Evolutionary conservation across 2,113 vertebrate genomes (phyloP), one percentile per base, ranked within the genome.

Genomic region (Isurus oxyrinchus): DNA sequence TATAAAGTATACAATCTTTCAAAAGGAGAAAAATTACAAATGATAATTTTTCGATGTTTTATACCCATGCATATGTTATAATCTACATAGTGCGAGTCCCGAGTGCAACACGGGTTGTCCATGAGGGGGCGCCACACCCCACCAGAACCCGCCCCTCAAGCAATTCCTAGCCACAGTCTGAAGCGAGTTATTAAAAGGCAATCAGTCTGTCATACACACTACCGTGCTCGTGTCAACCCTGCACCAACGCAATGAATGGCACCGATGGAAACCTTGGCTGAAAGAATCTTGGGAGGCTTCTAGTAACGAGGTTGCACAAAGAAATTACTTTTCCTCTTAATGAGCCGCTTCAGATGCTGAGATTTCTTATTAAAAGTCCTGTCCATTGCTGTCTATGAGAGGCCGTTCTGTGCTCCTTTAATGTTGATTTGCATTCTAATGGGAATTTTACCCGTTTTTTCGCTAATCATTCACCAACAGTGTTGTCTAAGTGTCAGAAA

Each of bases 401-500:
- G 40, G 66, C 44, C 6, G 94, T 67, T 55, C 31, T 95, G 94
- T 35, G 66, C 66, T 72, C 44, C 55, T 95, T 95, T 72, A 95
- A 95, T 53, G 40, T 72, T 95, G 66, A 95, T 95, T 95, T 95
- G 94, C 94, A 95, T 53, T 72, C 94, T 95, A 95, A 95, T 95
- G 44, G 94, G 94, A 40, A 63, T 94, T 94, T 63, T 94, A 94
- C 90, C 90, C 59, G 90, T n/a, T 94, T 66, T 49, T 66, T 94
- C 31, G n/a, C 59, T 66, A n/a, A 63, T 94, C 57, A 40, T 10
- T 66, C 25, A n/a, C 57, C 13, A 31, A 59, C 59, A 94, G 59
- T 63, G 90, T 63, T 63, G 90, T 63, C 35, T 66, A 10, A n/a
- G n/a, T 94, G n/a, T 66, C 90, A 25, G 90, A 49, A 72, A 53